Base-by-base conservation (phyloP, 2,113 vertebrate genomes). In the Varanus salvator region DNA sequence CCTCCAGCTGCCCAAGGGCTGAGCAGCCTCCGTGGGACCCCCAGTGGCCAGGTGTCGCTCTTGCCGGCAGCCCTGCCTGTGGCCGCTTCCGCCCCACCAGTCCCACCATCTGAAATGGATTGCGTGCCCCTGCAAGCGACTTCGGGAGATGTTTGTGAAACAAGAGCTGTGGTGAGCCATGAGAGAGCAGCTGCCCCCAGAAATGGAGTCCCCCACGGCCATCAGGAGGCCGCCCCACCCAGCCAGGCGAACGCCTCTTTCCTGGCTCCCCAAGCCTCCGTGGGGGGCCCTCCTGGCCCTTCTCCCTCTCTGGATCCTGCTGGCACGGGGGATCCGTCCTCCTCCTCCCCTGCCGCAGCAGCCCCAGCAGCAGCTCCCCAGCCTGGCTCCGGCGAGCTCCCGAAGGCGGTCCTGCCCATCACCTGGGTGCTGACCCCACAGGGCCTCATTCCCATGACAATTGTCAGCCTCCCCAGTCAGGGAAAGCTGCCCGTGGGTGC, bases 351-450 rank as follows among this genome's bases (percentile, higher is more conserved):
- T 72, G 7, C 77, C 84, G 75, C 90, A 0, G 57, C 90, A 19
- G 93, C 96, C 1, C 74, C 93, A 12, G 69, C 93, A 25, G 69
- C 91, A 6, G 0, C 85, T 2, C 88, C 80, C 0, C n/a, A 19
- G 0, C 8, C 76, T 2, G 86, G 66, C 23, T 54, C 94, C 0
- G 69, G 0, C 0, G 0, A 66, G 12, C 25, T 88, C 2, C 48
- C 94, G 75, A 85, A 31, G 54, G 68, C 88, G 17, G 1, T 94
- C 0, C 54, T 95, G 88, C 96, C 97, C 1, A 78, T 97, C 8
- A 96, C 92, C 0, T 98, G 96, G 97, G 89, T 98, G 1, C 77
- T 98, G 60, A 96, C 97, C 0, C 90, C 97, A 0, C 92, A 95
- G 34, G 96, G 96, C 3, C 84, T 98, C 54, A 86, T 98, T 29